Evolutionary conservation across 1,140 invertebrate species (phyloP).

Genomic region (Coenobita brevimanus): DNA sequence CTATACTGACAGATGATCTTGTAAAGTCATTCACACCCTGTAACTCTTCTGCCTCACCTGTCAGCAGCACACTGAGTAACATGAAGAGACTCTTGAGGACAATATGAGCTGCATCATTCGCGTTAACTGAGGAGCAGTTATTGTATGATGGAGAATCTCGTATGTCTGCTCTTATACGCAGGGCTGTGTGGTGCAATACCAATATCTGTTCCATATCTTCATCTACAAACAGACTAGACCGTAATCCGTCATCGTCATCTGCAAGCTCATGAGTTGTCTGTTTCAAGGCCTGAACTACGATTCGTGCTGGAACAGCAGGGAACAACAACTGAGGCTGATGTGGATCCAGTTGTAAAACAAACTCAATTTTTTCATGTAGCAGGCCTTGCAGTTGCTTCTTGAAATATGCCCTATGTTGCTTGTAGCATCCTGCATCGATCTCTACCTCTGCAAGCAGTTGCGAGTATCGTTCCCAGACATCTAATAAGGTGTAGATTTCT

Average conservation of each 20-base stretch:
- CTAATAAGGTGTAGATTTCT: conserved; percentile 16
- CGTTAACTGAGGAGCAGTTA: background rate
- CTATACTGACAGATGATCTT: background rate
- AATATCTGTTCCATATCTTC: background rate
- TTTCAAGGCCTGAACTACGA: conserved; percentile 21
- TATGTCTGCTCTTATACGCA: conserved; percentile 11
- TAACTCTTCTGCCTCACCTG: background rate
- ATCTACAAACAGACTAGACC: background rate
- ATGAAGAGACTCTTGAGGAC: conserved; percentile 8
- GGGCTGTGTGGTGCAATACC: conserved; percentile 3
- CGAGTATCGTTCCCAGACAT: conserved; percentile 24
- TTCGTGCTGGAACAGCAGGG: background rate
- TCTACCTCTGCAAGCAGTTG: conserved; percentile 17
- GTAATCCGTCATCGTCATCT: background rate
- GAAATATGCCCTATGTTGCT: conserved; percentile 14
- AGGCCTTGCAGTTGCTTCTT: conserved; percentile 9
- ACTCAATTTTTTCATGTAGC: conserved; percentile 13
- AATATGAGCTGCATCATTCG: background rate
- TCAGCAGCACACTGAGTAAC: background rate
- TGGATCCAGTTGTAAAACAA: conserved; percentile 33
- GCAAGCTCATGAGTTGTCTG: background rate
- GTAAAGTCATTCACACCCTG: background rate
- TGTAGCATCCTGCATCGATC: conserved; percentile 34
- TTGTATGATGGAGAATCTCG: background rate
- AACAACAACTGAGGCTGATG: conserved; percentile 32